Base-by-base conservation (phyloP, 2,888 invertebrate genomes). In the Parnassius orleans region DNA sequence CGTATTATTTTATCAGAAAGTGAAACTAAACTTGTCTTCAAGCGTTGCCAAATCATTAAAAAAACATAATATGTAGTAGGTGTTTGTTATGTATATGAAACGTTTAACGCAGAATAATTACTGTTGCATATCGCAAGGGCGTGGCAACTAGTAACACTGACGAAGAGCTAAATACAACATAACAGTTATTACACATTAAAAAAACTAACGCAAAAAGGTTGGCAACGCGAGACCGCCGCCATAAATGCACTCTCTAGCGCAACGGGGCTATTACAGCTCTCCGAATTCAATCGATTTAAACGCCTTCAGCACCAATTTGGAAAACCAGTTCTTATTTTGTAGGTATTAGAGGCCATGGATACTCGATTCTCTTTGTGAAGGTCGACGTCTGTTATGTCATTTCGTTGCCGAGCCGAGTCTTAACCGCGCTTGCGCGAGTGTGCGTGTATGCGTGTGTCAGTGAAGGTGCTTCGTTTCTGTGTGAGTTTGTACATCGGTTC, bases 231-330 rank as follows among this genome's bases (percentile, higher is more conserved):
- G 84, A 76, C 73, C 76, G 77, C 81, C 83, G 80, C 89, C 89
- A 87, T 90, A 90, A 90, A 90, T 90, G 90, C 90, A 90, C 88
- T 87, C 85, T 80, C 87, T 83, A 87, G 87, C 87, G 87, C 89
- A 87, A 86, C 87, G 86, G 85, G 82, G 87, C 86, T 86, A 83
- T 83, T 80, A 80, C 80, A 68, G 60, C 46, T 14, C 53, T 44
- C 66, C 68, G 60, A 59, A 62, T 24, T 59, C 57, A 57, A 72
- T 67, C 14, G 77, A 24, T 64, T 12, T 69, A 82, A 79, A 62
- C 69, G 78, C 65, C 79, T 66, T 69, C 65, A 48, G 65, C 65
- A 63, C 52, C 46, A 53, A 64, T 64, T 72, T 73, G 69, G 67
- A 52, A 79, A 74, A 75, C 57, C 72, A 51, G 46, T 73, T 77